Conservation (phyloP, 2,888 invertebrate species). For the Resseliella maxima region DNA sequence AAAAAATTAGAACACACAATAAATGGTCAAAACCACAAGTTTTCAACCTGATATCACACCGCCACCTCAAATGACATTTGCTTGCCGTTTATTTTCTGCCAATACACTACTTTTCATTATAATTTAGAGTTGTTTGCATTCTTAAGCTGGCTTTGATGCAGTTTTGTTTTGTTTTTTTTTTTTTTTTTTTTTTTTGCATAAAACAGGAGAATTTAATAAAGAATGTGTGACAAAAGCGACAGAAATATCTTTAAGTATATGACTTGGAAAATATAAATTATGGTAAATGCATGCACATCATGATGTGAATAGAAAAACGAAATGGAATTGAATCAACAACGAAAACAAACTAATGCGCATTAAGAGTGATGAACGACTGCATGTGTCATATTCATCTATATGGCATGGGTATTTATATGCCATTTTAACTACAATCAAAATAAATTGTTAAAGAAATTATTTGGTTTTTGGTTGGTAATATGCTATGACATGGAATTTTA, state of each 20-base stretch:
- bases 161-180: background rate
- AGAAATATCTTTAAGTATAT: background rate
- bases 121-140: background rate
- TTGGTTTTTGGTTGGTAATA: background rate
- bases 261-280: background rate
- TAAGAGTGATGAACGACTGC: background rate
- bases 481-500: background rate
- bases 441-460: background rate
- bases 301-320: conserved; percentile 26
- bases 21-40: background rate
- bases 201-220: background rate
- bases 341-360: background rate
- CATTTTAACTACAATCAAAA: background rate
- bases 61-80: background rate
- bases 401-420: background rate
- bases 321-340: background rate
- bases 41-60: conserved; percentile 9
- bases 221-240: background rate
- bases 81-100: background rate
- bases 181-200: too few relatives aligned
- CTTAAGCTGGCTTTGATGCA: background rate
- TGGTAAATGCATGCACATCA: too few relatives aligned
- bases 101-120: background rate
- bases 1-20: background rate
- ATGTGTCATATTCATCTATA: background rate